These are phyloP conservation scores for Pycnomerus fuliginosus DNA, from an alignment of 2,888 invertebrate species.

Conservation along the genomic window DNA sequence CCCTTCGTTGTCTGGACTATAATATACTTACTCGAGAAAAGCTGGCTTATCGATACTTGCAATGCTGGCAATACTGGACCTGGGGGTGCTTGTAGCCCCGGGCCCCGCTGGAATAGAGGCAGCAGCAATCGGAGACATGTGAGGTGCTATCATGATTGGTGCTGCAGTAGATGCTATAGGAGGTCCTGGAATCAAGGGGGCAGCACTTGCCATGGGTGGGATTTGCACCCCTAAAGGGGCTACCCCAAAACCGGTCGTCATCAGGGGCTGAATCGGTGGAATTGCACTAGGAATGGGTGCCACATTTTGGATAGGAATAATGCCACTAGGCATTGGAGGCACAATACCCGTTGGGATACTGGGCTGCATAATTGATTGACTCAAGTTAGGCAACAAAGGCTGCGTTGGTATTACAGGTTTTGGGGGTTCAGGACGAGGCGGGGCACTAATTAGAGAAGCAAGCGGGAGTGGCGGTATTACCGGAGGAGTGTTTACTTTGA, in stretches of 20 bases:
- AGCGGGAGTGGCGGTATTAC: constrained; percentile 43
- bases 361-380: constrained; percentile 45
- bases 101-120: constrained; percentile 32
- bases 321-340: constrained; percentile 53
- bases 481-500: constrained; percentile 54
- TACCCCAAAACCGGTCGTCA: constrained; percentile 4
- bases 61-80: constrained; percentile 49
- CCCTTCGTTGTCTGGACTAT: too few relatives aligned
- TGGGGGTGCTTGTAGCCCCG: constrained; percentile 48
- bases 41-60: constrained; percentile 52
- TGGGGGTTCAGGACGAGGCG: constrained; percentile 47
- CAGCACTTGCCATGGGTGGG: constrained; percentile 2
- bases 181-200: constrained; percentile 3
- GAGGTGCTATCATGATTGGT: constrained; percentile 46
- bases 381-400: constrained; percentile 21
- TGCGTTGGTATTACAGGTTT: constrained; percentile 37
- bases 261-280: constrained; percentile 9
- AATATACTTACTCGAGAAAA: constrained; percentile 52
- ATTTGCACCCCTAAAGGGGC: constrained; percentile 7
- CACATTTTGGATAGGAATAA: constrained; percentile 26
- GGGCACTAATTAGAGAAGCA: constrained; percentile 42
- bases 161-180: constrained; percentile 36
- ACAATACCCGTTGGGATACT: constrained; percentile 57
- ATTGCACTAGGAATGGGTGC: neutral
- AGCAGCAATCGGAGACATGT: constrained; percentile 17